Percentiles rank a stretch among this genome's conserved stretches.
phyloP scores from a whole-genome alignment of 2,888 invertebrate genomes.

The Drosophila acutilabella region DNA sequence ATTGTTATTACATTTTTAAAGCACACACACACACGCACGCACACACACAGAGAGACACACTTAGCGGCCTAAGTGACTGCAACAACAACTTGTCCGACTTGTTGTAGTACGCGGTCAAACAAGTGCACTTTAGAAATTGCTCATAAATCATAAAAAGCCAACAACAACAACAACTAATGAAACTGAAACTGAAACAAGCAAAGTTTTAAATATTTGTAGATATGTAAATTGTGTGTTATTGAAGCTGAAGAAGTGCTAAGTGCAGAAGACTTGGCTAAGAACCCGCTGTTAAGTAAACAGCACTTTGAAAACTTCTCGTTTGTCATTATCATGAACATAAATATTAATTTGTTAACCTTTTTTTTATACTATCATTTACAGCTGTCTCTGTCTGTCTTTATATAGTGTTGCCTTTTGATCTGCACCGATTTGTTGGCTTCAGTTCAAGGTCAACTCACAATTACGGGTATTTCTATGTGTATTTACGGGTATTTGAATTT shows the following conservation, averaged over 20 bases:
- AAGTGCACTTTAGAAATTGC: constrained; percentile 83
- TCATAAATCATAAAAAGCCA: constrained; percentile 72
- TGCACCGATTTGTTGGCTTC: constrained; percentile 53
- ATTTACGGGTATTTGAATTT: not conserved
- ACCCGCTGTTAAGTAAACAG: too few species aligned
- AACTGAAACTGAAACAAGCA: constrained; percentile 57
- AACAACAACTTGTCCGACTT: constrained; percentile 67
- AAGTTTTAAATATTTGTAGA: constrained; percentile 34
- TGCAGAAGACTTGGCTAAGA: constrained; percentile 56
- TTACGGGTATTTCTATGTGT: not conserved
- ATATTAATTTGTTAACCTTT: constrained; percentile 37
- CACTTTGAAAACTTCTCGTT: not conserved
- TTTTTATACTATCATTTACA: constrained; percentile 31
- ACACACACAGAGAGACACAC: constrained; percentile 13
- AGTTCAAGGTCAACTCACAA: constrained; percentile 55
- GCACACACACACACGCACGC: constrained; percentile 29
- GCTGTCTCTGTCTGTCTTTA: constrained; percentile 17
- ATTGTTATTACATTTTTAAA: constrained; percentile 65
- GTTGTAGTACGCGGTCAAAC: constrained; percentile 81
- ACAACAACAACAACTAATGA: constrained; percentile 2
- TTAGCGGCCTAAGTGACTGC: constrained; percentile 23
- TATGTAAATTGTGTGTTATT: constrained; percentile 28
- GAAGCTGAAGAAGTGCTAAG: constrained; percentile 74
- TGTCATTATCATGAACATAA: constrained; percentile 57
- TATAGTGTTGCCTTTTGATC: constrained; percentile 44